These are phyloP conservation scores for Coenobita brevimanus DNA, from an alignment of 1,140 invertebrate genomes.

Conservation along the genomic window DNA sequence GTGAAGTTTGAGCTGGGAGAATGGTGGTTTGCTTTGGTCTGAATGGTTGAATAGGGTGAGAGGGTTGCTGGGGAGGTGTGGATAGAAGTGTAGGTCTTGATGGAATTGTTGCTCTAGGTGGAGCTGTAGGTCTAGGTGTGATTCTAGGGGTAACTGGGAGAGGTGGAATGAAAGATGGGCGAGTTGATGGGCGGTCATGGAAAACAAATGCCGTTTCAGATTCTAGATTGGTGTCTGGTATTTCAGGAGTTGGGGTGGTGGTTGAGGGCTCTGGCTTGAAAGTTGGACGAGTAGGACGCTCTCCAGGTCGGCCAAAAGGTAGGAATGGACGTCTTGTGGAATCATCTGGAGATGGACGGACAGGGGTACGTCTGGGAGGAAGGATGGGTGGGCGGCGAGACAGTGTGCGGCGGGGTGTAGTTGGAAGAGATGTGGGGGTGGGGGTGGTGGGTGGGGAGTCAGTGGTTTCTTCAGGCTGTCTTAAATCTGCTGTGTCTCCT, in stretches of 20 bases:
- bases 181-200: not conserved
- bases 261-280: not conserved
- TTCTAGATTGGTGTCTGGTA: not conserved
- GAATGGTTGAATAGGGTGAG: not conserved
- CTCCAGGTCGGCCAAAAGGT: constrained; percentile 29
- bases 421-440: not conserved
- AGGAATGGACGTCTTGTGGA: constrained; percentile 27
- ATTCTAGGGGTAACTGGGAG: not conserved
- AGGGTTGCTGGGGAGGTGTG: not conserved
- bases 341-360: not conserved
- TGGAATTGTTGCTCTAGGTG: not conserved
- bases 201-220: not conserved
- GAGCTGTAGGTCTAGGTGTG: not conserved
- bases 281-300: constrained; percentile 12
- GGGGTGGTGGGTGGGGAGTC: not conserved
- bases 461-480: not conserved
- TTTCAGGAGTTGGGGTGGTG: not conserved
- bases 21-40: constrained; percentile 1
- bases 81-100: not conserved
- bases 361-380: constrained; percentile 2
- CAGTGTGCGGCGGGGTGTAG: constrained; percentile 11
- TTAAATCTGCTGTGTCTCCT: not conserved
- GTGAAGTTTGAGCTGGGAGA: constrained; percentile 7
- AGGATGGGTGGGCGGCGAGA: constrained; percentile 26
- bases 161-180: constrained; percentile 14